Evolutionary conservation across 2,797 vertebrate species (phyloP).

Genomic region (Bradypus variegatus): DNA sequence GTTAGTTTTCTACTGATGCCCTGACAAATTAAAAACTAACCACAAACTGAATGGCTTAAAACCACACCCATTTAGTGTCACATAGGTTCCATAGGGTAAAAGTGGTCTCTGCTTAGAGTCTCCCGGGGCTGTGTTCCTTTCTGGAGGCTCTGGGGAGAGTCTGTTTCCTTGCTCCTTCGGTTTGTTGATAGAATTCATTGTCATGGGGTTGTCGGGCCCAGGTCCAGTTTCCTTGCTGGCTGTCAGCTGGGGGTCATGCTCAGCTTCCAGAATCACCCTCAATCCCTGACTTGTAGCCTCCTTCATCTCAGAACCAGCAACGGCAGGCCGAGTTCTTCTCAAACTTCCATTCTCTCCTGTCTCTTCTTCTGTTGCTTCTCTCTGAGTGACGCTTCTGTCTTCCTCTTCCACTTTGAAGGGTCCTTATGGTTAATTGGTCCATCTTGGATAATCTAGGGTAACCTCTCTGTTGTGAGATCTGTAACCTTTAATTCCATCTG

Average conservation of each 20-base stretch:
- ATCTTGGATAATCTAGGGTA: background rate
- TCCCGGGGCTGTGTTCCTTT: background rate
- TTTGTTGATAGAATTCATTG: background rate
- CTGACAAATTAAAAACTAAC: background rate
- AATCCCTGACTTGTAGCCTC: background rate
- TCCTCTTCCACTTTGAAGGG: background rate
- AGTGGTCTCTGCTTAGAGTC: background rate
- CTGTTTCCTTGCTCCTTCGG: background rate
- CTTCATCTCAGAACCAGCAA: background rate
- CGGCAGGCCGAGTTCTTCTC: background rate
- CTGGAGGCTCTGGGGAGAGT: background rate
- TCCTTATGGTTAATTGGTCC: background rate
- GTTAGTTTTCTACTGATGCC: background rate
- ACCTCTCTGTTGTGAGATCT: no score
- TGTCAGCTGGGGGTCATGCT: background rate
- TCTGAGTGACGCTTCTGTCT: background rate
- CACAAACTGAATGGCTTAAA: background rate
- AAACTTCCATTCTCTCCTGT: background rate
- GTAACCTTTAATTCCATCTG: background rate
- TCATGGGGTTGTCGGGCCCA: background rate
- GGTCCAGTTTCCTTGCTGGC: background rate
- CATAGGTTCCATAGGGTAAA: background rate
- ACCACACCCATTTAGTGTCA: background rate
- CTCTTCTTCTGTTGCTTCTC: background rate
- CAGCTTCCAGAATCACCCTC: background rate